phyloP scores from a whole-genome alignment of 2,113 vertebrate genomes.

The Mesocricetus auratus region DNA sequence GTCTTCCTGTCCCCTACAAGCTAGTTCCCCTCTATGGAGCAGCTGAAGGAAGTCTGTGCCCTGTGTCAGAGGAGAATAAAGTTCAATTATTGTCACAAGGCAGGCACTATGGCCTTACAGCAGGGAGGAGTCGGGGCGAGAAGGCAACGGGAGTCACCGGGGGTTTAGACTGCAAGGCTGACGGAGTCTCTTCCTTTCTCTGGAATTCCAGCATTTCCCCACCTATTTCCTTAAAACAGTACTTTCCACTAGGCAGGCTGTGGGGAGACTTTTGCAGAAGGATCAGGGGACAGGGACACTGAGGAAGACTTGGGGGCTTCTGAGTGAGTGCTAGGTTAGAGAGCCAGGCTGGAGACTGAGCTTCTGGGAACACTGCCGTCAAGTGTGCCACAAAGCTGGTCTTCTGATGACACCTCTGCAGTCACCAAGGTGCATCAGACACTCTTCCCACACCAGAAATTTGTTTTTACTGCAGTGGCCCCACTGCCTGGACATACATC shows the following conservation, averaged over 20 bases:
- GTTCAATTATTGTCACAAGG: not conserved
- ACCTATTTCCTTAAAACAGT: not conserved
- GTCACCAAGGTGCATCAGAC: conserved; percentile 22
- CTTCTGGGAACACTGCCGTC: not conserved
- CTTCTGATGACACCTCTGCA: not conserved
- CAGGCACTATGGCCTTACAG: not conserved
- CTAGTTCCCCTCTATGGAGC: not conserved
- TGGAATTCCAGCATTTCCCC: not conserved
- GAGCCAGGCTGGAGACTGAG: not conserved
- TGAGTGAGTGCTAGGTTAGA: not conserved
- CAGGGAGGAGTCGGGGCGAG: conserved; percentile 3
- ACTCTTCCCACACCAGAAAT: not conserved
- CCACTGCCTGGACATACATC: not conserved
- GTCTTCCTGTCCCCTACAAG: not conserved
- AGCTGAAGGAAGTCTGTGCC: not conserved
- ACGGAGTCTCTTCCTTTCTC: not conserved
- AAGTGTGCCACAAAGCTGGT: not conserved
- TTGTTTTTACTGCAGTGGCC: conserved; percentile 28
- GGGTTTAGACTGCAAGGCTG: not conserved
- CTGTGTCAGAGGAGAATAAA: not conserved
- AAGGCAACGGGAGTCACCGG: not conserved
- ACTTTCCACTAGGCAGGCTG: not conserved
- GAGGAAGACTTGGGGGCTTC: not conserved
- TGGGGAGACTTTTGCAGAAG: not conserved
- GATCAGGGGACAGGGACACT: not conserved